Evolutionary conservation across 2,797 vertebrate species (phyloP), one percentile per base, ranked within the genome.

Genomic region (Sebastes cheni): DNA sequence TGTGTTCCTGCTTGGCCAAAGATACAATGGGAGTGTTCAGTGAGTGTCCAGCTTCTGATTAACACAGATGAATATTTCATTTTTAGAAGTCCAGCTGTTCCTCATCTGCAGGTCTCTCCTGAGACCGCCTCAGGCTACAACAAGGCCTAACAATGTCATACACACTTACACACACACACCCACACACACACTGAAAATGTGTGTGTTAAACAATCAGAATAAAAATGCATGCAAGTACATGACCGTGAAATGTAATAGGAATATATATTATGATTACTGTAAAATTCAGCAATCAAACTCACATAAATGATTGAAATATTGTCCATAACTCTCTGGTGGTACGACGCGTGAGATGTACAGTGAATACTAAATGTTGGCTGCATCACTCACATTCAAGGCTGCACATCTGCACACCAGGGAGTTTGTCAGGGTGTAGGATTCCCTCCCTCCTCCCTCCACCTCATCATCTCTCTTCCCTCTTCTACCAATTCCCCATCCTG

Each of bases 41-140:
- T 10, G 34, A 66, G 62, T 64, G 89, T 86, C 82, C 79, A 55
- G 65, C 42, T 50, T 85, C 71, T 89, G 87, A 89, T 92, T 91
- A 89, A 75, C 77, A 67, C 77, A 55, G 80, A 86, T 92, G 42
- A 92, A 93, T 92, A 91, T 91, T 91, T 94, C 82, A 94, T 91
- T 86, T 86, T 9, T 52, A 14, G 76, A 70, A 56, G 81, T 90
- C 86, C 92, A 92, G 92, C 89, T 93, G 93, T 90, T 92, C 61
- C 86, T 84, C 84, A 83, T 89, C 84, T 84, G 82, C 87, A 80
- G 87, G 82, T 85, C 80, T 56, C 86, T 81, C 86, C 77, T 67
- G 82, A 90, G 88, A 77, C 23, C 1, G 59, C 88, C 88, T 68
- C 69, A 9, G 89, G 86, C 82, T 73, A 42, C 80, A 36, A 34